Evolutionary conservation across 2,113 vertebrate species (phyloP).

Genomic region (Brachirus orientalis): DNA sequence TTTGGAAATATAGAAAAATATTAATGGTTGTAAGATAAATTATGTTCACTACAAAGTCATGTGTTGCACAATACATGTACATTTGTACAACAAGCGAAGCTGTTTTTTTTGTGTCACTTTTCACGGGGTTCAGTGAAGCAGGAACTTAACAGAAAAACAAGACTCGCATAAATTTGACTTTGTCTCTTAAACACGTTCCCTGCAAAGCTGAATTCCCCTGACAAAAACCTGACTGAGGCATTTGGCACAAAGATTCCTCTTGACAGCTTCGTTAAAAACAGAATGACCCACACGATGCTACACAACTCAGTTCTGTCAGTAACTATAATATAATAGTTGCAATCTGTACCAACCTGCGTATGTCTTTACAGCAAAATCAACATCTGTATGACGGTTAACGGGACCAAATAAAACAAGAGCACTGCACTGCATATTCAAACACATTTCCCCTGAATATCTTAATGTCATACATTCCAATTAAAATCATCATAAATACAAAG

Average conservation of each 20-base stretch:
- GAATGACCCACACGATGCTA: too few relatives aligned
- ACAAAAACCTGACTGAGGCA: slow-evolving; percentile 3
- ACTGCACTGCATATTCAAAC: slow-evolving; percentile 46
- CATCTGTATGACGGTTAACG: too few relatives aligned
- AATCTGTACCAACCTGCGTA: neutral
- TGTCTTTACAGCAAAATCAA: slow-evolving; percentile 1
- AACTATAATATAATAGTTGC: neutral
- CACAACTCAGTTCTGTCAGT: too few relatives aligned
- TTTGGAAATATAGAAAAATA: neutral
- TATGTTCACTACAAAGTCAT: too few relatives aligned
- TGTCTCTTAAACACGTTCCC: neutral
- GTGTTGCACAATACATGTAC: too few relatives aligned
- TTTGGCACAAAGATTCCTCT: slow-evolving; percentile 44
- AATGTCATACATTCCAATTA: slow-evolving; percentile 26
- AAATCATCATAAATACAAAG: slow-evolving; percentile 25
- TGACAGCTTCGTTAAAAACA: neutral
- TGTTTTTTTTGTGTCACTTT: too few relatives aligned
- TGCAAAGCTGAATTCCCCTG: slow-evolving; percentile 5
- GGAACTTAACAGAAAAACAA: neutral
- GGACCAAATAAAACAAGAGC: too few relatives aligned
- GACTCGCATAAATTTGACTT: neutral
- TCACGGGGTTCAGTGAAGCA: neutral
- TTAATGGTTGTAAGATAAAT: too few relatives aligned
- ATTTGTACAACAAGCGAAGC: too few relatives aligned
- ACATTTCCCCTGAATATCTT: slow-evolving; percentile 50